Conservation (phyloP, 2,797 vertebrate species). For the Acomys russatus region DNA sequence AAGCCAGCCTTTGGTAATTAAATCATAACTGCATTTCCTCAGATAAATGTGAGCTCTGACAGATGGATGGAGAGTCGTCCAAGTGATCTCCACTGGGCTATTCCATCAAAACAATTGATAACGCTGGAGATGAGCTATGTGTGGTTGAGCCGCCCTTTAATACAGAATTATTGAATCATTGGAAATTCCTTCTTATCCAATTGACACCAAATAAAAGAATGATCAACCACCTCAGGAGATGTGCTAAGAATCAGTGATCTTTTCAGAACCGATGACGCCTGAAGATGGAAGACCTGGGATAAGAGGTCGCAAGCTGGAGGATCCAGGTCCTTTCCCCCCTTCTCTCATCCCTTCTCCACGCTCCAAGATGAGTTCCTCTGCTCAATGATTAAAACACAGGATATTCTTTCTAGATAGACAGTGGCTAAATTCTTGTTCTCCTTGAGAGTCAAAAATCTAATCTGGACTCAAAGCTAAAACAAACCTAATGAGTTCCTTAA, state of each 20-base stretch:
- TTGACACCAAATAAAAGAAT: constrained; percentile 72
- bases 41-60: constrained; percentile 79
- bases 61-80: constrained; percentile 55
- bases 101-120: constrained; percentile 79
- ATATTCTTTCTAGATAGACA: background rate
- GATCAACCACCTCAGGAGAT: constrained; percentile 36
- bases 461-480: background rate
- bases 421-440: background rate
- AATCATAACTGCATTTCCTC: constrained; percentile 86
- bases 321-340: background rate
- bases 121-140: constrained; percentile 56
- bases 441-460: constrained; percentile 5
- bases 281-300: constrained; percentile 51
- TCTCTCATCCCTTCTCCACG: no score
- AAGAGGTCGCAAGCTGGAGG: background rate
- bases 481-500: background rate
- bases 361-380: background rate
- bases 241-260: constrained; percentile 53
- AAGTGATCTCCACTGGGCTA: constrained; percentile 62
- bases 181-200: constrained; percentile 76
- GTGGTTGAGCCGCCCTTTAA: constrained; percentile 68
- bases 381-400: background rate
- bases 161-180: constrained; percentile 75
- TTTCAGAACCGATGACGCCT: constrained; percentile 42
- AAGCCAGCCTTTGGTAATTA: constrained; percentile 84